A percentile compares a stretch with the other conserved stretches of the same genome.
phyloP scores from a whole-genome alignment of 1,140 invertebrate species.

The Drosophila prosaltans region DNA sequence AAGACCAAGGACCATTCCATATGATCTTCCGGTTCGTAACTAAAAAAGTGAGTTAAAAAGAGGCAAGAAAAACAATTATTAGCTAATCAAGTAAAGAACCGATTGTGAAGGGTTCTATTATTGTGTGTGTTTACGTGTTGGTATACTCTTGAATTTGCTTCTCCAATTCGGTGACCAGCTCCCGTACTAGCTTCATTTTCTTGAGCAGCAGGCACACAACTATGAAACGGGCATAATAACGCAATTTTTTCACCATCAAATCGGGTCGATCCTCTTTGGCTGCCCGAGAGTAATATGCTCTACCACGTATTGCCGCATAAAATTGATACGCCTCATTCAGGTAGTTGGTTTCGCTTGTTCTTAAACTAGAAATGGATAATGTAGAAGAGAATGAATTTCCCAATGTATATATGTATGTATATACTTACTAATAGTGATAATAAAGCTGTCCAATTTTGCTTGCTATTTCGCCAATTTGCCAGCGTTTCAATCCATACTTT shows the following conservation, averaged over 20 bases:
- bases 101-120: constrained; percentile 9
- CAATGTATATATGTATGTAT: too few species aligned
- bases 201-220: constrained; percentile 97
- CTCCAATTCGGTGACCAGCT: constrained; percentile 95
- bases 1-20: constrained; percentile 97
- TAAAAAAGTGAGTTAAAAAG: constrained; percentile 42
- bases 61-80: constrained; percentile 20
- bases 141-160: constrained; percentile 97
- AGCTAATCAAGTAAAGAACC: constrained; percentile 8
- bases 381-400: too few species aligned
- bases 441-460: constrained; percentile 99
- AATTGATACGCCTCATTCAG: constrained; percentile 98
- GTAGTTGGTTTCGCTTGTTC: constrained; percentile 98
- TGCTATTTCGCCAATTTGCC: constrained; percentile 99
- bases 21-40: constrained; percentile 97
- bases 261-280: constrained; percentile 97
- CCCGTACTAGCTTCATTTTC: constrained; percentile 96
- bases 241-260: constrained; percentile 98
- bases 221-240: constrained; percentile 98
- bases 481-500: constrained; percentile 97
- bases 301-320: constrained; percentile 96
- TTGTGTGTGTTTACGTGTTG: constrained; percentile 85
- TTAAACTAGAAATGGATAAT: constrained; percentile 85
- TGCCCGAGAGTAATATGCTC: constrained; percentile 97
- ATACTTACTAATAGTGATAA: constrained; percentile 98